These are phyloP conservation scores for Lasioglossum lativentre DNA, from an alignment of 2,888 invertebrate genomes.

Conservation along the genomic window DNA sequence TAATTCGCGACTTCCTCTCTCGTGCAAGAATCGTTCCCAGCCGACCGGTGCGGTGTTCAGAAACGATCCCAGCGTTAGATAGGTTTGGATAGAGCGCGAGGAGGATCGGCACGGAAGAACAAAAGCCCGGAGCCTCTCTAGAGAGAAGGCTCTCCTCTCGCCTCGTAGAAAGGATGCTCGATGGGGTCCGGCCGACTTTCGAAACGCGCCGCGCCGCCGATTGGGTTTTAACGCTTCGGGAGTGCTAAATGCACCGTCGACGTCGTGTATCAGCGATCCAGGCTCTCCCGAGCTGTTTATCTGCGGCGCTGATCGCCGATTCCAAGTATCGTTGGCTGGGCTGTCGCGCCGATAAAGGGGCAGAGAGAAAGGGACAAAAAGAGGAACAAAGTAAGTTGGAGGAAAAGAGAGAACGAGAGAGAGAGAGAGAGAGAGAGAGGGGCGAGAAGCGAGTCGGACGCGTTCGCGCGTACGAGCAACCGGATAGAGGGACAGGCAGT, in stretches of 20 bases:
- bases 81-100: background rate
- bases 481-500: conserved; percentile 51
- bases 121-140: conserved; percentile 35
- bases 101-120: conserved; percentile 22
- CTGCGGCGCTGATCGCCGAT: conserved; percentile 46
- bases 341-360: conserved; percentile 38
- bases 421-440: conserved; percentile 9
- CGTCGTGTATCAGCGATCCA: conserved; percentile 42
- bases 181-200: conserved; percentile 52
- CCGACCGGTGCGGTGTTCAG: background rate
- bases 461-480: conserved; percentile 28
- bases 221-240: conserved; percentile 55
- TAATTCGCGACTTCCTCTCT: conserved; percentile 23
- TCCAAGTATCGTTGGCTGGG: conserved; percentile 44
- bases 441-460: background rate
- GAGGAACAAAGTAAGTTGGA: conserved; percentile 11
- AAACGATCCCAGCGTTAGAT: background rate
- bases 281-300: conserved; percentile 39
- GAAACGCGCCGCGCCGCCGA: conserved; percentile 41
- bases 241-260: conserved; percentile 55
- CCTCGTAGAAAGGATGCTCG: conserved; percentile 53
- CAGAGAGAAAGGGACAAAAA: conserved; percentile 16
- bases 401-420: background rate
- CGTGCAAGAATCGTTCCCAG: background rate
- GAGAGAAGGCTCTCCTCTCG: conserved; percentile 23